phyloP scores from a whole-genome alignment of 1,140 invertebrate species.

The Neodiprion pinetum region DNA sequence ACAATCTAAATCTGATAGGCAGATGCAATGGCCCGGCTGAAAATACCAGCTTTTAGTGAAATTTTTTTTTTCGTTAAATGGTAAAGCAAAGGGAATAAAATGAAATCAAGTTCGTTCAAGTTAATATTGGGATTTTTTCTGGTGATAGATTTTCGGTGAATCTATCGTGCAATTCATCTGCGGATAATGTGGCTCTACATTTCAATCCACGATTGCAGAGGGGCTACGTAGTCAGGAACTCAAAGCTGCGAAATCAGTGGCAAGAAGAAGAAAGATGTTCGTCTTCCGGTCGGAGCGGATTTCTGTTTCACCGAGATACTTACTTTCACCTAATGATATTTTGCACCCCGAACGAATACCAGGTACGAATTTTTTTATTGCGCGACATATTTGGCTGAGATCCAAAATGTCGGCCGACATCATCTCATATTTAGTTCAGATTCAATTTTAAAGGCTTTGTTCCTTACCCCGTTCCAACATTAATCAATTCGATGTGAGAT shows the following conservation, averaged over 20 bases:
- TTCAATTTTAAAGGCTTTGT: constrained; percentile 7
- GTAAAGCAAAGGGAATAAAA: not conserved
- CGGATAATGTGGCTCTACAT: constrained; percentile 77
- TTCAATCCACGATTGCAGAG: constrained; percentile 79
- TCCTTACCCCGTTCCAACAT: constrained; percentile 2
- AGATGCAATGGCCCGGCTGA: no score
- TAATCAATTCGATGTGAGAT: no score
- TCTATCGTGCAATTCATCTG: constrained; percentile 60
- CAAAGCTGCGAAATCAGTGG: constrained; percentile 68
- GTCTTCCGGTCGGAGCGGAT: constrained; percentile 39
- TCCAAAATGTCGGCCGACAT: no score
- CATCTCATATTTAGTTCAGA: not conserved
- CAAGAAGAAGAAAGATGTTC: constrained; percentile 75
- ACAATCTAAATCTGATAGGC: no score
- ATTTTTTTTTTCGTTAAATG: constrained; percentile 13
- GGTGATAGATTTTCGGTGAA: constrained; percentile 69
- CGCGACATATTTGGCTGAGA: no score
- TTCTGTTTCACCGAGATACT: constrained; percentile 43
- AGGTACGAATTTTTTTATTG: constrained; percentile 33
- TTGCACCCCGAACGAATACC: constrained; percentile 50
- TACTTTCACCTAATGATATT: constrained; percentile 56
- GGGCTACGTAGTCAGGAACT: constrained; percentile 80
- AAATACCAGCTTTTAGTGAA: not conserved
- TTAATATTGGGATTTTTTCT: constrained; percentile 5
- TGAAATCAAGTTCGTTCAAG: not conserved